phyloP scores from a whole-genome alignment of 1,140 invertebrate genomes.

The Drosophila seguyi region DNA sequence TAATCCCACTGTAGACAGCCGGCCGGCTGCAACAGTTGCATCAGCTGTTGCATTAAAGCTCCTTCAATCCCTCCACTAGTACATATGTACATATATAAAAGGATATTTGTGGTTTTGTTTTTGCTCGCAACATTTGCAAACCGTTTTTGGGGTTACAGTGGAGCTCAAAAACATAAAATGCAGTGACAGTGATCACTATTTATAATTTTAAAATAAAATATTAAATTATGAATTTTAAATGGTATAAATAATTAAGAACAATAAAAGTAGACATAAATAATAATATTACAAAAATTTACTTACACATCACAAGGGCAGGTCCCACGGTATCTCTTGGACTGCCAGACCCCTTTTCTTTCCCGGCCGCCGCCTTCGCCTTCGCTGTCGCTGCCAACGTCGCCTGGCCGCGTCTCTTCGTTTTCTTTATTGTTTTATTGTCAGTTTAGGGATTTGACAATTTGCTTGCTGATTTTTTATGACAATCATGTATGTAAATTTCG shows the following conservation, averaged over 20 bases:
- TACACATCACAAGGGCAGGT: no score
- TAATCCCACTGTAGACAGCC: conserved; percentile 55
- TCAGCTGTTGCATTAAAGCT: conserved; percentile 64
- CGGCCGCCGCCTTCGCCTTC: conserved; percentile 14
- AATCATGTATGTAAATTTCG: conserved; percentile 81
- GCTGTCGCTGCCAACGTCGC: conserved; percentile 15
- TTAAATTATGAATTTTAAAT: no score
- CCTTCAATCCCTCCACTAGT: background rate
- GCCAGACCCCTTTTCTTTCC: background rate
- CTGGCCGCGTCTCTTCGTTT: conserved; percentile 59
- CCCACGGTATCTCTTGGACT: conserved; percentile 6
- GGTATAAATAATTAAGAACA: no score
- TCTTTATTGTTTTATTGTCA: conserved; percentile 84
- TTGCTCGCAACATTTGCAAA: conserved; percentile 9
- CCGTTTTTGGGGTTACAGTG: conserved; percentile 11
- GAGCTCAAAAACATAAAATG: background rate
- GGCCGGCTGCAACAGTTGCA: conserved; percentile 60
- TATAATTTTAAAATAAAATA: background rate
- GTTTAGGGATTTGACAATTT: conserved; percentile 83
- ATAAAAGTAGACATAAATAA: background rate
- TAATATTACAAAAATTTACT: background rate
- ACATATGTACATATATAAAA: conserved; percentile 2
- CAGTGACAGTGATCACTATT: background rate
- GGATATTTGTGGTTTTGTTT: conserved; percentile 6
- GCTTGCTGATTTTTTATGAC: conserved; percentile 83